Percentiles rank a stretch among this genome's conserved stretches.
phyloP scores from a whole-genome alignment of 2,888 invertebrate genomes.

The Aspidapion aeneum region DNA sequence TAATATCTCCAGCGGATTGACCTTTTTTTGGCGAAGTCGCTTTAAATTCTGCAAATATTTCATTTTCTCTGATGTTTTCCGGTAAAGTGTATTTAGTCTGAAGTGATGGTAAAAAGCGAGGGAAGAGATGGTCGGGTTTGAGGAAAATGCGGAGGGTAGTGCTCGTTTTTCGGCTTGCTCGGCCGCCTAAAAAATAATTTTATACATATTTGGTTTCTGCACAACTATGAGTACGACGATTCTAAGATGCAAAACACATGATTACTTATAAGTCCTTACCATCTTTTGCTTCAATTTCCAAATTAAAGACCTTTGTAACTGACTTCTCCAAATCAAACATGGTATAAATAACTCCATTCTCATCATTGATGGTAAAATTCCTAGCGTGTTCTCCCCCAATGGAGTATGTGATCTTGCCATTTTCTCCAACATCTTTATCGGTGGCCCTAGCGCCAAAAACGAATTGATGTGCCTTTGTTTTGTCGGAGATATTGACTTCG shows the following conservation, averaged over 20 bases:
- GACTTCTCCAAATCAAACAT: constrained; percentile 61
- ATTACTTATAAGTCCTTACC: too few species aligned
- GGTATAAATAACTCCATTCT: constrained; percentile 86
- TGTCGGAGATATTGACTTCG: constrained; percentile 78
- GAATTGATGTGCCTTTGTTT: constrained; percentile 76
- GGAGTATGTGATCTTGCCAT: constrained; percentile 77
- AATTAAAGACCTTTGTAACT: constrained; percentile 59
- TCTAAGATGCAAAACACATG: too few species aligned
- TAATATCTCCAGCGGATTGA: constrained; percentile 58
- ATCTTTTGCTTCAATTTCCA: constrained; percentile 79
- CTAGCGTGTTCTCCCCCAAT: constrained; percentile 74
- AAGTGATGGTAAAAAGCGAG: constrained; percentile 68
- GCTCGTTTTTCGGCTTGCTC: constrained; percentile 62
- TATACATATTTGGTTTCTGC: too few species aligned
- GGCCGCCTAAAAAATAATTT: constrained; percentile 48
- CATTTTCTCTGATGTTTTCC: constrained; percentile 76
- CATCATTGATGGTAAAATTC: constrained; percentile 72
- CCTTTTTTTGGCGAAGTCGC: constrained; percentile 81
- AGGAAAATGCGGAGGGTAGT: constrained; percentile 65
- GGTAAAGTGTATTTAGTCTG: constrained; percentile 72
- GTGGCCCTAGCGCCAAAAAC: constrained; percentile 86
- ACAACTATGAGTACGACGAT: too few species aligned
- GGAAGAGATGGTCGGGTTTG: constrained; percentile 74
- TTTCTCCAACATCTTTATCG: constrained; percentile 78
- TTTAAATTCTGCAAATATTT: constrained; percentile 69